Conservation (phyloP, 1,140 invertebrate genomes). For the Berghia stephanieae region DNA sequence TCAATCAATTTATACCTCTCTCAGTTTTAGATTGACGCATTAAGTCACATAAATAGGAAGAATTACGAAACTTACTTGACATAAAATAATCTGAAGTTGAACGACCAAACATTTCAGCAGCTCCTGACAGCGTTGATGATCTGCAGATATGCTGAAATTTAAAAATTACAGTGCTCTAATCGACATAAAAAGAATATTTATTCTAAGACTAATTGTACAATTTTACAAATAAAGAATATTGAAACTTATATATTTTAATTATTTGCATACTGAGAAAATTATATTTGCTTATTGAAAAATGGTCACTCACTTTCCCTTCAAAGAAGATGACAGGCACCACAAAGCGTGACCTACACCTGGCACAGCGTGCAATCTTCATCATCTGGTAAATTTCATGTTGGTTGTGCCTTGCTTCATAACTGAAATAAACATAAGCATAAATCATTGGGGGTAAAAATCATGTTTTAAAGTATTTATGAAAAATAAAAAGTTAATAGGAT, state of each 20-base stretch:
- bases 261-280: too few relatives aligned
- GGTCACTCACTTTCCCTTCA: conserved; percentile 73
- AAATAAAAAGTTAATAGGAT: too few relatives aligned
- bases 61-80: conserved; percentile 20
- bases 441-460: background rate
- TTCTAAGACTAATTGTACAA: too few relatives aligned
- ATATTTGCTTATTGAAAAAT: too few relatives aligned
- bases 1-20: too few relatives aligned
- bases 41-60: background rate
- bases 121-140: conserved; percentile 69
- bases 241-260: too few relatives aligned
- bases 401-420: conserved; percentile 73
- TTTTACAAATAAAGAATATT: too few relatives aligned
- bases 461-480: too few relatives aligned
- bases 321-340: conserved; percentile 82
- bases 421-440: conserved; percentile 37
- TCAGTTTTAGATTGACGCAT: background rate
- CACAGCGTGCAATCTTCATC: conserved; percentile 73
- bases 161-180: too few relatives aligned
- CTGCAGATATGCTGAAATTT: conserved; percentile 61
- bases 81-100: conserved; percentile 28
- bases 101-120: conserved; percentile 80
- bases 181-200: too few relatives aligned
- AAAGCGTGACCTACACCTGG: conserved; percentile 80
- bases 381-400: conserved; percentile 72